Base-by-base conservation (phyloP, 2,888 invertebrate genomes). In the Machimus rusticus region DNA sequence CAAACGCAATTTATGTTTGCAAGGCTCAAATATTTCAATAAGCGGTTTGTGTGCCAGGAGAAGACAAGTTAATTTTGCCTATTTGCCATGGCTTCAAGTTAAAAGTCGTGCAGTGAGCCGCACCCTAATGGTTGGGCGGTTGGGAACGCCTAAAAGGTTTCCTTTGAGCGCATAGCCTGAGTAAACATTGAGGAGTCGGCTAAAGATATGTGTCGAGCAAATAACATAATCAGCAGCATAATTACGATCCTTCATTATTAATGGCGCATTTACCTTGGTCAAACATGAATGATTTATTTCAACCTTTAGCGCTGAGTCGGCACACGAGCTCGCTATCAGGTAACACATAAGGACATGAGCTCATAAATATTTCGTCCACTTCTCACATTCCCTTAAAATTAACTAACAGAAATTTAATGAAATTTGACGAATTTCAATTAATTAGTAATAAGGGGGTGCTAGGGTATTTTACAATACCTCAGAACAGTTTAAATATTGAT, bases 211-310 rank as follows among this genome's bases (percentile, higher is more conserved):
- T 79, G 51, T 46, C 46, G 51, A 82, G 82, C 37, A 82, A 82
- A 82, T 82, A 82, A 34, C 82, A 82, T 82, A 82, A 82, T 66
- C 82, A 82, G 82, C 57, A 82, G 82, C 57, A 57, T 82, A 82
- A 82, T 82, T 82, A 82, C 57, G 34, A 37, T n/a, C 82, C 37
- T 82, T 57, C 57, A 82, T 82, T 57, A 82, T 82, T 82, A 82
- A 82, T 82, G 82, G 66, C 37, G 34, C 82, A 82, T 82, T 82
- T 82, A 66, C 82, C 82, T 82, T 57, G 82, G 82, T 82, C 82
- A 82, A 82, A 82, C 82, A 82, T 82, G 57, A 82, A 82, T 57
- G 66, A 82, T 82, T 82, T 82, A 57, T 34, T 14, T 66, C 66
- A 66, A 28, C 66, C 66, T 28, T 66, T 19, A 23, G 66, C 66